Evolutionary conservation across 2,797 vertebrate genomes (phyloP).

Genomic region (Telmatherina bonti): DNA sequence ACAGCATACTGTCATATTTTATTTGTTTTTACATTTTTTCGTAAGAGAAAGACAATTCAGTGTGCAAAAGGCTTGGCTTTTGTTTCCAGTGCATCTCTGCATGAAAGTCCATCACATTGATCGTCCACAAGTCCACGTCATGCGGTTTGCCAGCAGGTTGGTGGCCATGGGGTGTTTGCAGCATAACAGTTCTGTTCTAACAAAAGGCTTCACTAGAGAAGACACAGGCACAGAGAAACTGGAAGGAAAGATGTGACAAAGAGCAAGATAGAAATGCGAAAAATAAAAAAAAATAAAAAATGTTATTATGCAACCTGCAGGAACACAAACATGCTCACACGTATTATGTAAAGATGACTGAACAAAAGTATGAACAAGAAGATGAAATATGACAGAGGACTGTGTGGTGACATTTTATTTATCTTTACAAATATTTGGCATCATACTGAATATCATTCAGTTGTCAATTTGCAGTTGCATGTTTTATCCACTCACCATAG

Average conservation of each 20-base stretch:
- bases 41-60: neutral
- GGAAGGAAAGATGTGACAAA: constrained; percentile 29
- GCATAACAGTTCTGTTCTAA: constrained; percentile 46
- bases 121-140: too few relatives aligned
- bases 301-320: constrained; percentile 48
- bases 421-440: neutral
- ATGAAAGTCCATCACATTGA: too few relatives aligned
- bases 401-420: neutral
- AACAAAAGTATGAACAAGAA: constrained; percentile 21
- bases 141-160: constrained; percentile 39
- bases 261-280: constrained; percentile 16
- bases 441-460: too few relatives aligned
- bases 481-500: constrained; percentile 10
- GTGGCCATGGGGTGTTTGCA: constrained; percentile 40
- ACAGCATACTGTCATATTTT: constrained; percentile 16
- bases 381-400: constrained; percentile 21
- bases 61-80: too few relatives aligned
- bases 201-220: constrained; percentile 57
- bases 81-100: too few relatives aligned
- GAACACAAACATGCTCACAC: constrained; percentile 7
- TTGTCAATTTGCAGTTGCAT: constrained; percentile 1
- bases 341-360: constrained; percentile 40
- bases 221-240: neutral
- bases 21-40: constrained; percentile 17
- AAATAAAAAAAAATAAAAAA: constrained; percentile 20